Base-by-base conservation (phyloP, 2,113 vertebrate genomes). In the Amblyornis subalaris region DNA sequence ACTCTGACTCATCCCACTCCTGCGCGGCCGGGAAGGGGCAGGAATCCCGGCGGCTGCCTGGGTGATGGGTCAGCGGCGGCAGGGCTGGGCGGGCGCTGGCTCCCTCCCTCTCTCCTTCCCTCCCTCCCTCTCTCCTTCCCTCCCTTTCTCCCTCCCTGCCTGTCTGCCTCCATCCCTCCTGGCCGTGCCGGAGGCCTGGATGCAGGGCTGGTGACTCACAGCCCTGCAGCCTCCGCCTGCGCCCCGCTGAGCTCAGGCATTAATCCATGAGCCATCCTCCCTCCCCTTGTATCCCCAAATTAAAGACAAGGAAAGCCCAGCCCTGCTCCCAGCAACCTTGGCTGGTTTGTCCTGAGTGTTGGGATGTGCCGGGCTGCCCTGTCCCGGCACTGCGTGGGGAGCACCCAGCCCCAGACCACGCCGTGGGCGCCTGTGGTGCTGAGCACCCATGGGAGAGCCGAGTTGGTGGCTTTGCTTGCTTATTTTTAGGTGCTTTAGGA, bases 1-100 rank as follows among this genome's bases (percentile, higher is more conserved):
- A 90, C 92, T 92, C 67, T 94, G 95, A 95, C 51, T 94, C 96
- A 94, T 81, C 67, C 17, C 73, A 3, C 14, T 55, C n/a, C 79
- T 36, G 55, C 0, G 15, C 2, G 22, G 73, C 88, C 2, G 10
- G 66, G 69, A 61, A n/a, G 54, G 88, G 83, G 53, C 54, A 33
- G 85, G 25, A 47, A 36, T 78, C 48, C 61, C 5, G 3, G 23
- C 1, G 24, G 24, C 24, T 26, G 44, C 47, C 64, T 12, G 51
- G 57, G 17, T 18, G 36, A 60, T 72, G 69, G 89, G 85, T 62
- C 14, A 18, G 48, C 9, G 28, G 9, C 7, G 2, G 57, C 31
- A 22, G 65, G 70, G 70, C 24, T 78, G 87, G 47, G 70, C 31
- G 74, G 74, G 19, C 3, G 15, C 50, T 71, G 42, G 2, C 31